phyloP scores from a whole-genome alignment of 2,888 invertebrate genomes.

The Automeris io region DNA sequence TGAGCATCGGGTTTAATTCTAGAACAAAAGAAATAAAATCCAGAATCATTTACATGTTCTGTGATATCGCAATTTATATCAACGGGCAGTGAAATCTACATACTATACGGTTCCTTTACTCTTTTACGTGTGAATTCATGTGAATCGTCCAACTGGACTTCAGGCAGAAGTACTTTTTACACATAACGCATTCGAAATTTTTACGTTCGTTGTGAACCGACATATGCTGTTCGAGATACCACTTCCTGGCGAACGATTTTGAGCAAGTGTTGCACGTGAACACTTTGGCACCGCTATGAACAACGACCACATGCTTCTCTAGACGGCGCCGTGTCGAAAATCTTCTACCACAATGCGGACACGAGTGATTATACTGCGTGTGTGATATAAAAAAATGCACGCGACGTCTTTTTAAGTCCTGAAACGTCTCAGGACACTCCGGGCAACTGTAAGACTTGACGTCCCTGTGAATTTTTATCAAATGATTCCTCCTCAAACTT shows the following conservation, averaged over 20 bases:
- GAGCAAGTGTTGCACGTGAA: slow-evolving; percentile 10
- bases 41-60: background rate
- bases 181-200: slow-evolving; percentile 13
- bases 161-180: slow-evolving; percentile 13
- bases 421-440: slow-evolving; percentile 27
- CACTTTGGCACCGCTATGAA: slow-evolving; percentile 11
- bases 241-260: slow-evolving; percentile 19
- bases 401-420: slow-evolving; percentile 17
- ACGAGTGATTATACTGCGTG: slow-evolving; percentile 15
- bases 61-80: background rate
- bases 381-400: slow-evolving; percentile 24
- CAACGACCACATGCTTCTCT: slow-evolving; percentile 14
- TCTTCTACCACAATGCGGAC: slow-evolving; percentile 14
- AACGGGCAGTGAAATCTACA: background rate
- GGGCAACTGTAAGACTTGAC: slow-evolving; percentile 22
- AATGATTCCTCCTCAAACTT: slow-evolving; percentile 21
- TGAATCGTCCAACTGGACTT: slow-evolving; percentile 12
- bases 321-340: slow-evolving; percentile 14
- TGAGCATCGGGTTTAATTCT: slow-evolving; percentile 41
- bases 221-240: slow-evolving; percentile 22
- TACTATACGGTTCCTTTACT: no score
- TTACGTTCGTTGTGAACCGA: slow-evolving; percentile 21
- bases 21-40: slow-evolving; percentile 43
- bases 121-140: no score
- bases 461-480: slow-evolving; percentile 21